These are phyloP conservation scores for Perca schrenkii DNA, from an alignment of 2,113 vertebrate genomes.

Conservation along the genomic window DNA sequence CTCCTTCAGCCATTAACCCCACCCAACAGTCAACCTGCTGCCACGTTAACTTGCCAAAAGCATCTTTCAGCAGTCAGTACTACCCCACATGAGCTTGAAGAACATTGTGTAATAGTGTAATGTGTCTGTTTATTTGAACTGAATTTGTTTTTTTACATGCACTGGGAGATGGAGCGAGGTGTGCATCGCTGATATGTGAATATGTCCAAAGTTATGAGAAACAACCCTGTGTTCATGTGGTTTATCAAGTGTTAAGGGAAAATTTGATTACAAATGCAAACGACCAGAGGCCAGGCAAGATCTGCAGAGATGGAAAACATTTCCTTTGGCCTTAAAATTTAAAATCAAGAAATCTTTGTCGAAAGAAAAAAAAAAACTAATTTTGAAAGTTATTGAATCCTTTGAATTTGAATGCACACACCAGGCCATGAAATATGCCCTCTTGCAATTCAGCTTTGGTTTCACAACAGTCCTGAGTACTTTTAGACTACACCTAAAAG, in stretches of 20 bases:
- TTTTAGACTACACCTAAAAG: slow-evolving; percentile 30
- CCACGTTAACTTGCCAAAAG: slow-evolving; percentile 76
- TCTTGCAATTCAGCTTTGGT: slow-evolving; percentile 43
- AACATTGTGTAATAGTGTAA: slow-evolving; percentile 64
- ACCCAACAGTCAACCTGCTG: slow-evolving; percentile 45
- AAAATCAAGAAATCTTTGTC: background rate
- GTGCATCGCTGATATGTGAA: slow-evolving; percentile 50
- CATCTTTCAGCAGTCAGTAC: slow-evolving; percentile 58
- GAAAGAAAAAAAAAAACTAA: background rate
- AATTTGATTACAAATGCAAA: slow-evolving; percentile 37
- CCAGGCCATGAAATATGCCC: background rate
- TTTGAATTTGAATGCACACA: slow-evolving; percentile 29
- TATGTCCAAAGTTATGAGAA: slow-evolving; percentile 37
- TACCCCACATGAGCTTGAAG: slow-evolving; percentile 62
- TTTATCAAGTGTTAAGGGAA: slow-evolving; percentile 60
- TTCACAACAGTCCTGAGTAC: slow-evolving; percentile 28
- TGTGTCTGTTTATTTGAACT: slow-evolving; percentile 47
- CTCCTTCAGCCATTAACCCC: slow-evolving; percentile 23
- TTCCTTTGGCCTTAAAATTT: background rate
- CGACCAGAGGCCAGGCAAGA: slow-evolving; percentile 22
- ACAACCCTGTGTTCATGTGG: slow-evolving; percentile 32
- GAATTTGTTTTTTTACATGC: slow-evolving; percentile 16
- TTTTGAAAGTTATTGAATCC: background rate
- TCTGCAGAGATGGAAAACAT: slow-evolving; percentile 37
- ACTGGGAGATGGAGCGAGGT: slow-evolving; percentile 38